Base-by-base conservation (phyloP, 2,113 vertebrate species). In the Canis aureus region DNA sequence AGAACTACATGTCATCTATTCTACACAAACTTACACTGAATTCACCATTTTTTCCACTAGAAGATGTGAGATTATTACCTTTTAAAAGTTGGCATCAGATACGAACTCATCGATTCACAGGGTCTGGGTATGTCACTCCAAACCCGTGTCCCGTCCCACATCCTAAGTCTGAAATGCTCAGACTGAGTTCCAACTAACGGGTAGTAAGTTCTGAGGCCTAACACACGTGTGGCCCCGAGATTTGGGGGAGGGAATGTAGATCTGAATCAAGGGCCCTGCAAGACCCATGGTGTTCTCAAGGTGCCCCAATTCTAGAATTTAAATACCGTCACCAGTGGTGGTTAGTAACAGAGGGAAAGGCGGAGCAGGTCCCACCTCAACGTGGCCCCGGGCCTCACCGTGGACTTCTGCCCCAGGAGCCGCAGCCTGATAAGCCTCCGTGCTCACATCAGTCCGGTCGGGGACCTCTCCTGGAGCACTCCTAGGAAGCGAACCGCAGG, bases 361-460 rank as follows among this genome's bases (percentile, higher is more conserved):
- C 2, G 23, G 23, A 76, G 11, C 38, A 51, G 0, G 25, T 78
- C 13, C 3, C 25, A 29, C 25, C 43, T 29, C 1, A 0, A 13
- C 1, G 3, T 3, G 12, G 23, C 23, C 38, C 23, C 49, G 43
- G 43, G 6, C 13, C 43, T 49, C 38, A 49, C 38, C 7, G 3
- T 3, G 23, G 12, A 29, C 43, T 76, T 74, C 35, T 10, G 43
- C 51, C 16, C 43, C 51, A 15, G 9, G 43, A 51, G 43, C 6
- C 43, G 1, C 43, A 43, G 43, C 43, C 43, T 43, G 43, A 8
- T 43, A 43, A 43, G 43, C 1, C 7, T 43, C 7, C 6, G 43
- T 6, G 43, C 43, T 43, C 43, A 43, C 43, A 43, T 76, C 73
- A 76, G 23, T 76, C 16, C 15, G 7, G 73, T 16, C 2, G 7